Evolutionary conservation across 2,797 vertebrate species (phyloP), one percentile per base, ranked within the genome.

Genomic region (Leucoraja ocellata): DNA sequence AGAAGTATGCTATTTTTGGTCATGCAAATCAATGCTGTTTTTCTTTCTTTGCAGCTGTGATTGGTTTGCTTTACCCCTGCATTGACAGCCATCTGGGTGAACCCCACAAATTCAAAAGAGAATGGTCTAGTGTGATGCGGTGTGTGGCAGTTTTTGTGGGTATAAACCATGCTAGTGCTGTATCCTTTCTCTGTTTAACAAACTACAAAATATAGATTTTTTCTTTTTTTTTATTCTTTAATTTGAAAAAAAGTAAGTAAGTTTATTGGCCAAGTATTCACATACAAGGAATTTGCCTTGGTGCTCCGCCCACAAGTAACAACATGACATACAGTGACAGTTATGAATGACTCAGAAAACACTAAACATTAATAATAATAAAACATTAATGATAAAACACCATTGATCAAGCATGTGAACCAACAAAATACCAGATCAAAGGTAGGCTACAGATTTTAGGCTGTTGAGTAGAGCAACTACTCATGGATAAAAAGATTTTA

Each of bases 91-190:
- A 96, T 93, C 96, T 99, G 93, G 98, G 98, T 68, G 97, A 98
- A 94, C 98, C 98, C n/a, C 98, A 99, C 96, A 98, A 97, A 95
- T 98, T 99, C 95, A 99, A 99, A 95, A 96, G 98, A 94, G 98
- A 99, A 94, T 99, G 98, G 98, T 99, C 98, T 94, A 99, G 98
- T 93, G 98, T 99, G 93, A 99, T 99, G 98, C 97, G 98, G 94
- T 99, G 98, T 25, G 98, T 99, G 93, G 98, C 98, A 0, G 98
- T 99, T 94, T 99, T 99, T 94, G 98, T 99, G 95, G 98, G 98
- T 94, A 99, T 99, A 96, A 99, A 99, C 96, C 98, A 99, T 18
- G 98, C 98, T 95, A 99, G 98, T 1, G 98, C 98, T 96, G 98
- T 99, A 99, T 99, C 98, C 98, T 98, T 96, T 81, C 28, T 83